Percentiles rank a stretch among this genome's conserved stretches.
phyloP scores from a whole-genome alignment of 2,797 vertebrate genomes.

The Knipowitschia caucasica region DNA sequence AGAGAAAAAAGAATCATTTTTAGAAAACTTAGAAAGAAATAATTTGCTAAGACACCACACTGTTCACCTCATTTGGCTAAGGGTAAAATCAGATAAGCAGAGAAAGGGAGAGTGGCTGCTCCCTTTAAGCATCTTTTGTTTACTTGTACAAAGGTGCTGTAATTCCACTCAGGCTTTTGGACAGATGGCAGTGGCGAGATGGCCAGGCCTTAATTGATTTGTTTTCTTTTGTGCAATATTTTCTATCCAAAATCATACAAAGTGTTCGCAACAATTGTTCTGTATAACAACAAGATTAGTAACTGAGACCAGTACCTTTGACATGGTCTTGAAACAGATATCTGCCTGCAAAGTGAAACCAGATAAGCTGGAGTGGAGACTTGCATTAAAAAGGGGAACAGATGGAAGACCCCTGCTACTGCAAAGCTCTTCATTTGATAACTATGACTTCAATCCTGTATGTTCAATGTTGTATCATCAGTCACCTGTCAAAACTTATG shows the following conservation, averaged over 20 bases:
- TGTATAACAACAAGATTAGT: neutral
- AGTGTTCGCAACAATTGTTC: neutral
- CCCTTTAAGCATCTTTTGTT: slow-evolving; percentile 43
- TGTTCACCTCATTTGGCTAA: slow-evolving; percentile 17
- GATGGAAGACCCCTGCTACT: slow-evolving; percentile 42
- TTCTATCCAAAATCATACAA: slow-evolving; percentile 4
- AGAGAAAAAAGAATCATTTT: neutral
- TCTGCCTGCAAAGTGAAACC: slow-evolving; percentile 43
- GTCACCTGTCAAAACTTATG: slow-evolving; percentile 2
- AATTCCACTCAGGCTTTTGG: slow-evolving; percentile 21
- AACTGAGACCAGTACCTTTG: neutral
- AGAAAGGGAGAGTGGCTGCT: slow-evolving; percentile 34
- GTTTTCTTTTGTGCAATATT: neutral
- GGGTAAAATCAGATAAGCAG: slow-evolving; percentile 42
- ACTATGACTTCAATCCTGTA: neutral
- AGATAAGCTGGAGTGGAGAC: slow-evolving; percentile 33
- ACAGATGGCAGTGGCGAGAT: neutral
- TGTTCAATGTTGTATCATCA: neutral
- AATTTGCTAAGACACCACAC: slow-evolving; percentile 5
- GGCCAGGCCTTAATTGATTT: neutral
- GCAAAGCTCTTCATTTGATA: slow-evolving; percentile 8
- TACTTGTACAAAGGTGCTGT: slow-evolving; percentile 36
- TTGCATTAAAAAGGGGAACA: slow-evolving; percentile 36
- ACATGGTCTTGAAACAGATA: slow-evolving; percentile 15
- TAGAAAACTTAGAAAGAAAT: slow-evolving; percentile 10